These are phyloP conservation scores for Heliconius hortense DNA, from an alignment of 2,888 invertebrate genomes.

Conservation along the genomic window DNA sequence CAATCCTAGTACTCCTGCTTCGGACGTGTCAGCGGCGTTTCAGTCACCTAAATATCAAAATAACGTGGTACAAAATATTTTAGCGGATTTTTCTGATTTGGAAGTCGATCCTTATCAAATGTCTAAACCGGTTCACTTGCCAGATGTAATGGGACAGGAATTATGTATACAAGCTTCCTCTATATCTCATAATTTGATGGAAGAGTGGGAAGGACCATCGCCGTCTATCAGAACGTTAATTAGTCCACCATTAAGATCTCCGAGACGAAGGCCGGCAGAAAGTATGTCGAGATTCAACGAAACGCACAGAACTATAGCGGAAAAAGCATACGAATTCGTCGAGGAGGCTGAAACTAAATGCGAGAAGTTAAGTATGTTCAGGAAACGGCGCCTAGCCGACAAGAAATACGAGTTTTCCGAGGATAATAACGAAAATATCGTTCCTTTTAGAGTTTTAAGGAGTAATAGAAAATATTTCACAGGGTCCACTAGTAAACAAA, in stretches of 20 bases:
- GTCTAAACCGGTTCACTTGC: conserved; percentile 69
- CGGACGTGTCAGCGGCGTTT: conserved; percentile 69
- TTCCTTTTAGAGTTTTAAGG: conserved; percentile 84
- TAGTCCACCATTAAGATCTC: conserved; percentile 74
- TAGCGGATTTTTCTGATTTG: conserved; percentile 84
- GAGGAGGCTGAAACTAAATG: conserved; percentile 91
- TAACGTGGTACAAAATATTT: conserved; percentile 82
- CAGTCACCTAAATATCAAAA: conserved; percentile 80
- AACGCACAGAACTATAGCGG: conserved; percentile 82
- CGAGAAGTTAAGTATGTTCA: conserved; percentile 92
- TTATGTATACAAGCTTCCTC: conserved; percentile 74
- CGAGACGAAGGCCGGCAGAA: conserved; percentile 73
- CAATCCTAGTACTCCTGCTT: conserved; percentile 67
- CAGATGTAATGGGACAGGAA: conserved; percentile 76
- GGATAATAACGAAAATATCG: conserved; percentile 86
- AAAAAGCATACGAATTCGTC: conserved; percentile 92
- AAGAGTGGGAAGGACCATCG: conserved; percentile 79
- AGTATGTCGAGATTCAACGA: conserved; percentile 80
- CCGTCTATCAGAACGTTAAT: conserved; percentile 76
- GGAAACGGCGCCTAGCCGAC: conserved; percentile 92
- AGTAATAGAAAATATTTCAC: conserved; percentile 79
- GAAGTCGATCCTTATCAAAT: conserved; percentile 79
- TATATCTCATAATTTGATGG: conserved; percentile 73
- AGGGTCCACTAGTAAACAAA: conserved; percentile 63
- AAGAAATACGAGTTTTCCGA: conserved; percentile 96